Evolutionary conservation across 1,140 invertebrate species (phyloP).

Genomic region (Bombus ignitus): DNA sequence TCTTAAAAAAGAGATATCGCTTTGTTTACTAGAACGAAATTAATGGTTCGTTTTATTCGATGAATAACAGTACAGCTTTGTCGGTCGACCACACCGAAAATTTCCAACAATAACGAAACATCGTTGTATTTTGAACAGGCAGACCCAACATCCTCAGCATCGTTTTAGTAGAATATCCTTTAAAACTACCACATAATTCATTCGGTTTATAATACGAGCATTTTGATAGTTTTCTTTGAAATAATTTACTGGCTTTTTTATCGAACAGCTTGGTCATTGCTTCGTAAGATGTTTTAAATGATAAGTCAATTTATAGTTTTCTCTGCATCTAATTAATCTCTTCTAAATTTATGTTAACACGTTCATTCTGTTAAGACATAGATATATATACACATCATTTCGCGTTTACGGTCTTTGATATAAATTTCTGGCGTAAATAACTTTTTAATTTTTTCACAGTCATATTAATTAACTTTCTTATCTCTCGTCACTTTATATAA

Average conservation of each 20-base stretch:
- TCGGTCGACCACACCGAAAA: not conserved
- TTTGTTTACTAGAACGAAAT: not conserved
- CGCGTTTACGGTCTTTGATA: no score
- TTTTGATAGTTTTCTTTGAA: not conserved
- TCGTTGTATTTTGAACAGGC: not conserved
- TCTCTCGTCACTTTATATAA: no score
- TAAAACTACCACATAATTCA: not conserved
- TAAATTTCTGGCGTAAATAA: no score
- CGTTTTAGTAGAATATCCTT: no score
- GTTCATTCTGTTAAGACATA: no score
- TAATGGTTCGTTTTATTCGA: not conserved
- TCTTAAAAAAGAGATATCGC: not conserved
- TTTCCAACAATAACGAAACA: not conserved
- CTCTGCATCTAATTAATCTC: not conserved
- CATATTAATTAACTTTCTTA: no score
- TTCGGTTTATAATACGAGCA: not conserved
- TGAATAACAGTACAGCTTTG: not conserved
- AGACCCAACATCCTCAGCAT: not conserved
- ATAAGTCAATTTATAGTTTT: not conserved
- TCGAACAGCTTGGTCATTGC: not conserved
- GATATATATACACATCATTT: no score
- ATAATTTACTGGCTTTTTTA: not conserved
- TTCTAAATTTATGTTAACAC: not conserved
- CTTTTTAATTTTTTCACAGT: no score
- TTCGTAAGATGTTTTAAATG: not conserved